Evolutionary conservation across 2,888 invertebrate species (phyloP).

Genomic region (Cyrtodaria siliqua): DNA sequence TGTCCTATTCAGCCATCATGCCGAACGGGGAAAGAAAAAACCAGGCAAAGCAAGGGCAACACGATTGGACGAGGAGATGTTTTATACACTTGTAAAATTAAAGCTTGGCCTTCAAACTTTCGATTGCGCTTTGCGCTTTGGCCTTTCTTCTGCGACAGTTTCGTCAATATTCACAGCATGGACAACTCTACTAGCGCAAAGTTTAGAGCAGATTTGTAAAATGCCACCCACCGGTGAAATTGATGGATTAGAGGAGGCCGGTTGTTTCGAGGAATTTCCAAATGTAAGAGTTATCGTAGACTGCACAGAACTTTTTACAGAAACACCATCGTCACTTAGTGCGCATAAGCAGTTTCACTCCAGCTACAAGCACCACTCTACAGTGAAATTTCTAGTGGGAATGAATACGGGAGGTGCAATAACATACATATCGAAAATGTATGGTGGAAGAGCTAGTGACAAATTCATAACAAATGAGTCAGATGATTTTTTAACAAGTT

Average conservation of each 20-base stretch:
- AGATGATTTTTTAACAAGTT: too few relatives aligned
- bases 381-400: too few relatives aligned
- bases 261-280: constrained; percentile 25
- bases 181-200: constrained; percentile 14
- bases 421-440: too few relatives aligned
- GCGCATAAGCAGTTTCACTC: too few relatives aligned
- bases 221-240: constrained; percentile 21
- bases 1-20: constrained; percentile 14
- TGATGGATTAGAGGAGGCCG: background rate
- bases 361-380: too few relatives aligned
- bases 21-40: constrained; percentile 10
- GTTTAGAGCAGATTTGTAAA: constrained; percentile 28
- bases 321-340: constrained; percentile 22
- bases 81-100: constrained; percentile 29
- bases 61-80: constrained; percentile 25
- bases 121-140: constrained; percentile 29
- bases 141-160: constrained; percentile 10
- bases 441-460: too few relatives aligned
- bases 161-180: constrained; percentile 33
- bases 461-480: too few relatives aligned
- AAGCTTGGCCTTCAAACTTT: constrained; percentile 14
- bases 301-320: constrained; percentile 40
- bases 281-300: constrained; percentile 34
- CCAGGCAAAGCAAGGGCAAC: constrained; percentile 8
- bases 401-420: too few relatives aligned